phyloP scores from a whole-genome alignment of 64 coral and sea anemone genomes.

The Montipora efflorescens region DNA sequence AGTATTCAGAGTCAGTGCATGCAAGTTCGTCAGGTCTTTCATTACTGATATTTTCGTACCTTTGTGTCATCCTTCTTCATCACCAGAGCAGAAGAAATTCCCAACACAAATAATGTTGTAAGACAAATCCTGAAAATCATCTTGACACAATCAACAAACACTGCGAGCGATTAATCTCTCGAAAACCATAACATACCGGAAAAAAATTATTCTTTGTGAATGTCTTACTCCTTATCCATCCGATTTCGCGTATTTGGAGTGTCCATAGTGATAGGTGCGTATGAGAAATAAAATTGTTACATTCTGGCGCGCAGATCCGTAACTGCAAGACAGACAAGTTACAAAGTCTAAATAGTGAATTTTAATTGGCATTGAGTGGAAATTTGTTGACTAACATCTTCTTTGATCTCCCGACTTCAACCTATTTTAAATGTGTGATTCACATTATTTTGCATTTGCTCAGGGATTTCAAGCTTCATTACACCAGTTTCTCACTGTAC shows the following conservation, averaged over 20 bases:
- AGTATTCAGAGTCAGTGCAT: too few relatives aligned
- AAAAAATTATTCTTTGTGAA: neutral
- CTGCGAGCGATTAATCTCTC: neutral
- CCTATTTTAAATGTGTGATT: slow-evolving; percentile 21
- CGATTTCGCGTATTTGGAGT: too few relatives aligned
- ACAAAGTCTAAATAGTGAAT: slow-evolving; percentile 29
- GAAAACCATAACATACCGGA: neutral
- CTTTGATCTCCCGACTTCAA: slow-evolving; percentile 44
- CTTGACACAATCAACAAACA: slow-evolving; percentile 34
- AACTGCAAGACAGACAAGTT: neutral
- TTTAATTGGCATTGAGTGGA: slow-evolving; percentile 32
- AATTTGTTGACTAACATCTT: neutral
- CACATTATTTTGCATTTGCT: neutral
- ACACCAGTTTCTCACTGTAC: neutral
- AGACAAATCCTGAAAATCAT: slow-evolving; percentile 40
- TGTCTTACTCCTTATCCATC: neutral
- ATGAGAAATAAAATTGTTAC: neutral
- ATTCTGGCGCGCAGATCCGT: neutral
- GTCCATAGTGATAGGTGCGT: neutral
- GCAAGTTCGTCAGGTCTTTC: neutral
- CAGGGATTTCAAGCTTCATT: too few relatives aligned
- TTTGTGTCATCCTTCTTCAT: neutral
- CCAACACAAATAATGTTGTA: slow-evolving; percentile 5
- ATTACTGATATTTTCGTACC: too few relatives aligned
- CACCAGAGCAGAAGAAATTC: slow-evolving; percentile 10